A percentile compares a stretch with the other conserved stretches of the same genome.
Evolutionary conservation across 2,888 invertebrate species (phyloP).

Genomic region (Stegophylla sp.): DNA sequence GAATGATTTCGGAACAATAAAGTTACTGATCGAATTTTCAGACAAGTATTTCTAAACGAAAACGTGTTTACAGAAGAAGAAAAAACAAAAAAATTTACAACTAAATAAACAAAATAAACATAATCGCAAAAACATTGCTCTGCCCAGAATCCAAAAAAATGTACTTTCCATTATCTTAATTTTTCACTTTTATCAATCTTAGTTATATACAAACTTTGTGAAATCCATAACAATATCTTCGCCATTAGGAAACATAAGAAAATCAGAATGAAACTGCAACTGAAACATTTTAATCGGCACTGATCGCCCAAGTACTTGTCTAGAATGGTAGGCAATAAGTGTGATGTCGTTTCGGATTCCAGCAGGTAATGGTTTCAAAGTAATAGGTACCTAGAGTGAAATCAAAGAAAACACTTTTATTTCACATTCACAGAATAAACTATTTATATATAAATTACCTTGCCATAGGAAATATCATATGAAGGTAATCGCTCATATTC

Average conservation of each 20-base stretch:
- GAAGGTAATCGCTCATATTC: slow-evolving; percentile 89
- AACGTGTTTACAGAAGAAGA: no score
- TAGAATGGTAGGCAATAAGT: slow-evolving; percentile 81
- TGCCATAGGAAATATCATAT: slow-evolving; percentile 75
- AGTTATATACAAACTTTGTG: slow-evolving; percentile 44
- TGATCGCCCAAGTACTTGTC: slow-evolving; percentile 82
- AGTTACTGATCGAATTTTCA: no score
- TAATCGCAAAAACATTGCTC: no score
- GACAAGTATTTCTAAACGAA: no score
- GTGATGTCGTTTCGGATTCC: slow-evolving; percentile 75
- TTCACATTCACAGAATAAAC: background rate
- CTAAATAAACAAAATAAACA: no score
- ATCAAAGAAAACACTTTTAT: background rate
- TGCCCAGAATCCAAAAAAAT: no score
- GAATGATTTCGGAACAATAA: no score
- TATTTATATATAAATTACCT: slow-evolving; percentile 66
- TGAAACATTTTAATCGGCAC: slow-evolving; percentile 86
- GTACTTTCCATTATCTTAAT: no score
- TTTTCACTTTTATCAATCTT: no score
- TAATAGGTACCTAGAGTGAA: slow-evolving; percentile 62
- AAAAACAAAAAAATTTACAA: no score
- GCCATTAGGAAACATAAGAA: slow-evolving; percentile 67
- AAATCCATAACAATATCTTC: slow-evolving; percentile 55
- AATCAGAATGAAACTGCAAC: slow-evolving; percentile 89
- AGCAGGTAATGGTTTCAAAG: slow-evolving; percentile 70